Base-by-base conservation (phyloP, 2,888 invertebrate species). In the Dione juno region DNA sequence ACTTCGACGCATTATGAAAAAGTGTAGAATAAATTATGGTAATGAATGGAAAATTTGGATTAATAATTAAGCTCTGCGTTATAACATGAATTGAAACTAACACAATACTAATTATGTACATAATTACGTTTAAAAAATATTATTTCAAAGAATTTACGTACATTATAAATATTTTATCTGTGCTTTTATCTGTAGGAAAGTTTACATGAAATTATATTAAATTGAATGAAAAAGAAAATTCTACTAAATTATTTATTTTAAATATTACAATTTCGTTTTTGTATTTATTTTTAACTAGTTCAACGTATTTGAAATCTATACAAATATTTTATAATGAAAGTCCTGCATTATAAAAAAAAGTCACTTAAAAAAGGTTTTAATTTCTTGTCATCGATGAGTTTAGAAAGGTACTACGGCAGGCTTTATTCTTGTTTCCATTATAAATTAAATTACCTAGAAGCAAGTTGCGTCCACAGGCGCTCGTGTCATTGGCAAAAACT, bases 401-500 rank as follows among this genome's bases (percentile, higher is more conserved):
- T 50, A 40, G 37, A 52, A 21, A 14, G 48, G 11, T 28, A 50
- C 50, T 50, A 35, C 7, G 28, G 48, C 50, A 0, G 48, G 64
- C 64, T 64, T 19, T 52, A 64, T 52, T 69, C 68, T 57, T 69
- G 54, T 69, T 57, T 69, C 64, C 63, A 64, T 64, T 69, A 63
- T 64, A 40, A 72, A 73, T 73, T 75, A 70, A 74, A 75, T 72
- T 72, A 72, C 74, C 67, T 71, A 72, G 67, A 65, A 67, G 70
- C 74, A 52, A 68, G 63, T 66, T 73, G 65, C 68, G 68, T 69
- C 68, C 28, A 64, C 70, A 58, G 59, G 70, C 70, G 74, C 75
- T 74, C 75, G 71, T 75, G 76, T 75, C 76, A 74, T 72, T 71
- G 70, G 78, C 79, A 80, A 80, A 80, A 80, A 80, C 74, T 70